These are phyloP conservation scores for Pegoplata infirma DNA, from an alignment of 2,888 invertebrate species.

Conservation along the genomic window DNA sequence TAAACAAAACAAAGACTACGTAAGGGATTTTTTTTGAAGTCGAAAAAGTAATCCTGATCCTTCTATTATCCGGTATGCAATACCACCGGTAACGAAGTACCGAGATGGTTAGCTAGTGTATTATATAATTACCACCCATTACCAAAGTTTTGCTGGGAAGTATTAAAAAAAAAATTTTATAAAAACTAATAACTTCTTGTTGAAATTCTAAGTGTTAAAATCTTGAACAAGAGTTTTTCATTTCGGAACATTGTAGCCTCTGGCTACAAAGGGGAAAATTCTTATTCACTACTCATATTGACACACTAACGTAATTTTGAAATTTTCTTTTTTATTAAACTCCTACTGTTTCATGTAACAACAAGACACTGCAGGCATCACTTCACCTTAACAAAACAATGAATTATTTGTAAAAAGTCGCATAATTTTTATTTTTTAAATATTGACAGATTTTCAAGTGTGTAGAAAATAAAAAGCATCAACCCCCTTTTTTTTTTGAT, in stretches of 20 bases:
- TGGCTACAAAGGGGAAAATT: constrained; percentile 41
- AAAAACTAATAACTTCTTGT: constrained; percentile 14
- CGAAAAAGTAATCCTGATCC: too few relatives aligned
- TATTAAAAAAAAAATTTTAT: too few relatives aligned
- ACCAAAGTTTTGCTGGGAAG: too few relatives aligned
- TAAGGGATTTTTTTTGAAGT: too few relatives aligned
- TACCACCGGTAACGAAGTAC: too few relatives aligned
- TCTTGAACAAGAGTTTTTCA: constrained; percentile 47
- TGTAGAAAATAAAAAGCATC: constrained; percentile 10
- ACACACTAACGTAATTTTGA: constrained; percentile 19
- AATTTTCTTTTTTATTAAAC: constrained; percentile 65
- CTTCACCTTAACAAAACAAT: constrained; percentile 51
- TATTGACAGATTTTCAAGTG: constrained; percentile 61
- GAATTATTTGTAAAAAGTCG: constrained; percentile 52
- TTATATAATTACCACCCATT: too few relatives aligned
- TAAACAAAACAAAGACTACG: too few relatives aligned
- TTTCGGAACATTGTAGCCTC: constrained; percentile 45
- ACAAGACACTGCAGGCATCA: constrained; percentile 54
- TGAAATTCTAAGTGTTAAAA: neutral
- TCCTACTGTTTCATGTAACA: constrained; percentile 65
- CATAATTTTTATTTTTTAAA: constrained; percentile 44
- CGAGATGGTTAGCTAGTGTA: too few relatives aligned
- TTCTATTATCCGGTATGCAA: too few relatives aligned
- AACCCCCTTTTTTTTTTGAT: constrained; percentile 20
- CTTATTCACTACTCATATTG: neutral